Percentiles rank a stretch among this genome's conserved stretches.
Conservation (phyloP, 2,888 invertebrate genomes). For the Leucoma salicis region DNA sequence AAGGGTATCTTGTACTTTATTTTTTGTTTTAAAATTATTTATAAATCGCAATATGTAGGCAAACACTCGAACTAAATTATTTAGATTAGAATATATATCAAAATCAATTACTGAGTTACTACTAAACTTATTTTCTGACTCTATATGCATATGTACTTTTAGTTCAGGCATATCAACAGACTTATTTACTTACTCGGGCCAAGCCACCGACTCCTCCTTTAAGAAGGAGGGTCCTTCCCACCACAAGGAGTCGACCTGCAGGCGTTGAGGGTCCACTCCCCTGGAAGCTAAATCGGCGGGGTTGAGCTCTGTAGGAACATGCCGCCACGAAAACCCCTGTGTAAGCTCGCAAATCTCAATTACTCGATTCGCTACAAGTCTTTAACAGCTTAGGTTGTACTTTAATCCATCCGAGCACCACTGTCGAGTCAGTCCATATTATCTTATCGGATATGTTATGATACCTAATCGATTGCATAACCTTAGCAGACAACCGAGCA, state of each 20-base stretch:
- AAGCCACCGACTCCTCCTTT: not conserved
- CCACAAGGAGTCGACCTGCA: not conserved
- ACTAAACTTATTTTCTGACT: not conserved
- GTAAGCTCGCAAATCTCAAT: not conserved
- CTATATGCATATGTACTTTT: not conserved
- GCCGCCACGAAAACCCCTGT: too few species aligned
- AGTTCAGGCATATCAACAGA: not conserved
- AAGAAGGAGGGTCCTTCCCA: not conserved
- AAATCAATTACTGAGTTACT: not conserved
- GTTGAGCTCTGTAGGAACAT: not conserved
- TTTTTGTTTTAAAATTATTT: not conserved
- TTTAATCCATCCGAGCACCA: not conserved
- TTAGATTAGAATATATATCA: not conserved
- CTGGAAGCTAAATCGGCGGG: not conserved
- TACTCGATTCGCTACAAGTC: not conserved
- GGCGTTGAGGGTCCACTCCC: not conserved
- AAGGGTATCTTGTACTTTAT: not conserved
- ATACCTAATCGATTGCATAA: not conserved
- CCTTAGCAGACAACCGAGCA: conserved; percentile 11
- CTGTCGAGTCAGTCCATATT: not conserved
- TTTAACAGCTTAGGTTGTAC: not conserved
- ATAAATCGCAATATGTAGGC: not conserved
- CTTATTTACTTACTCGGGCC: not conserved
- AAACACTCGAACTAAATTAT: not conserved
- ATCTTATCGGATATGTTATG: not conserved